Conservation (phyloP, 2,888 invertebrate genomes). For the Drosophila falleni region DNA sequence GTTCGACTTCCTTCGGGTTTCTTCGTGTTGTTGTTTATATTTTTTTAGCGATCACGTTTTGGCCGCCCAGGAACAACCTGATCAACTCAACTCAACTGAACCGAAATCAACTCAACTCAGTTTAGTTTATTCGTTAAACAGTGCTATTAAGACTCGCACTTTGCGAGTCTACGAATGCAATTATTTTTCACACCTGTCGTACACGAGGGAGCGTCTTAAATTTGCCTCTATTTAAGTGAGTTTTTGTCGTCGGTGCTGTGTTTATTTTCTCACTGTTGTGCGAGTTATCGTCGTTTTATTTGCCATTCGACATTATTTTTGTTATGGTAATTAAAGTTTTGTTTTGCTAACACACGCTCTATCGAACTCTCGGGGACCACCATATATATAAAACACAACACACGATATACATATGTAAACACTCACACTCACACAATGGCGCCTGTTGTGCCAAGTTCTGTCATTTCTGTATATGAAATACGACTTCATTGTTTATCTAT, state of each 20-base stretch:
- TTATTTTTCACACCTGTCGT: conserved; percentile 63
- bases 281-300: conserved; percentile 51
- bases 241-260: conserved; percentile 29
- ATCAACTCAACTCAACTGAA: conserved; percentile 2
- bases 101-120: background rate
- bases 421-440: conserved; percentile 13
- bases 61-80: conserved; percentile 30
- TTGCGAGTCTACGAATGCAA: conserved; percentile 43
- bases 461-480: conserved; percentile 22
- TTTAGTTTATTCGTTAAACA: conserved; percentile 18
- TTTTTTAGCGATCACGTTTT: conserved; percentile 38
- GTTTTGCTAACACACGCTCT: conserved; percentile 42
- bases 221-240: conserved; percentile 27
- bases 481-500: conserved; percentile 19
- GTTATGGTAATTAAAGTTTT: conserved; percentile 58
- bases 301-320: conserved; percentile 56
- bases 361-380: conserved; percentile 8
- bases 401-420: background rate
- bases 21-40: conserved; percentile 17
- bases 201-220: conserved; percentile 25
- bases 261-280: conserved; percentile 68
- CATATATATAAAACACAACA: background rate
- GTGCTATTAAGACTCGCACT: conserved; percentile 45
- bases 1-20: conserved; percentile 16
- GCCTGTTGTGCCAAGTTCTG: conserved; percentile 24